A percentile compares a stretch with the other conserved stretches of the same genome.
Evolutionary conservation across 1,140 invertebrate genomes (phyloP).

Genomic region (Lepidurus arcticus): DNA sequence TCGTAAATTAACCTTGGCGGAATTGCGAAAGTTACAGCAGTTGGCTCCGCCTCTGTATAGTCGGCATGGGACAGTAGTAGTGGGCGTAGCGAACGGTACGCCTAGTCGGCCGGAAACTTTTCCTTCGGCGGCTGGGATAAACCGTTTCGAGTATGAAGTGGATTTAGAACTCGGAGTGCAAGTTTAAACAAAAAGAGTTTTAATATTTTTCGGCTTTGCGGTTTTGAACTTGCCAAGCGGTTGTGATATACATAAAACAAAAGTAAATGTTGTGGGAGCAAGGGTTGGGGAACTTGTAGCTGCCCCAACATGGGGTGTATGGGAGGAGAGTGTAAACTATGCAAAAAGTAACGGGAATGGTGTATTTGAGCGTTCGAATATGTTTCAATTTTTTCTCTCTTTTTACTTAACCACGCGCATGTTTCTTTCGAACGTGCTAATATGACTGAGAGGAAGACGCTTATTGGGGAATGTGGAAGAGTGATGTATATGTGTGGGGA

Average conservation of each 20-base stretch:
- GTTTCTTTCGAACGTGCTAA: not conserved
- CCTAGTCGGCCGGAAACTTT: not conserved
- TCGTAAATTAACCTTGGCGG: conserved; percentile 30
- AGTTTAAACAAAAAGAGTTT: not conserved
- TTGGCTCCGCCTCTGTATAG: conserved; percentile 18
- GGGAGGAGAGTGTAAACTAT: not conserved
- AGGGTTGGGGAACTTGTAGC: not conserved
- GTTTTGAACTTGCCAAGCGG: conserved; percentile 17
- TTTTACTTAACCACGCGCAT: not conserved
- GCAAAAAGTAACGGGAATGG: not conserved
- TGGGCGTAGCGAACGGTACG: not conserved
- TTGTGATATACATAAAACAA: not conserved
- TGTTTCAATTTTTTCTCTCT: not conserved
- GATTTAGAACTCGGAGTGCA: conserved; percentile 15
- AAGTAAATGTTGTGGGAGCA: not conserved
- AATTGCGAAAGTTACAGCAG: conserved; percentile 31
- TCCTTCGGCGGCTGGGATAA: not conserved
- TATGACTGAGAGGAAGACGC: not conserved
- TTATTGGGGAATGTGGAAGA: not conserved
- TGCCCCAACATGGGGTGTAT: not conserved
- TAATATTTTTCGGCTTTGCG: not conserved
- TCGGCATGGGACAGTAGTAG: not conserved
- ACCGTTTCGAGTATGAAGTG: not conserved
- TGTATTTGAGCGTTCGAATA: not conserved
- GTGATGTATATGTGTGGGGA: not conserved